Percentiles rank a stretch among this genome's conserved stretches.
phyloP scores from a whole-genome alignment of 2,113 vertebrate genomes.

The Hirundichthys speculiger region DNA sequence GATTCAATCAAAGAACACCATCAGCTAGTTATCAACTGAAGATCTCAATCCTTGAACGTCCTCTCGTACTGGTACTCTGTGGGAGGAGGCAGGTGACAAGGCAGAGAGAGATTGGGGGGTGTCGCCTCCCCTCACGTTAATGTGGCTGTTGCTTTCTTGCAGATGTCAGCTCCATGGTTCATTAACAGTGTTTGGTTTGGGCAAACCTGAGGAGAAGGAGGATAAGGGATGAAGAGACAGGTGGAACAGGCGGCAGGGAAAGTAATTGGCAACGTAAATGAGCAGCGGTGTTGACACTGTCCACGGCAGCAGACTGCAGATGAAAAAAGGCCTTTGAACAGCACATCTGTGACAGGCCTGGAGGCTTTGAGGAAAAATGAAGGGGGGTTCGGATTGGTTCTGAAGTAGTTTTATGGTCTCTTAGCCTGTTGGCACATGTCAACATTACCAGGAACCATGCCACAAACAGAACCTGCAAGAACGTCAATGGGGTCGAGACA shows the following conservation, averaged over 20 bases:
- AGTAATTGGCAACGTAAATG: constrained; percentile 57
- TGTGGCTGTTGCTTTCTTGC: constrained; percentile 70
- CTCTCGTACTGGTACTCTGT: neutral
- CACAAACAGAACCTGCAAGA: no score
- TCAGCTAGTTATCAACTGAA: constrained; percentile 5
- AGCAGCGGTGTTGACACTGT: constrained; percentile 38
- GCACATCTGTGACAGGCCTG: constrained; percentile 13
- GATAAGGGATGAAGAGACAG: constrained; percentile 89
- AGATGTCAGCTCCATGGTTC: constrained; percentile 73
- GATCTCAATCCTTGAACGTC: no score
- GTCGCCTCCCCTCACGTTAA: constrained; percentile 54
- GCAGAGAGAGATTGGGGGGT: constrained; percentile 58
- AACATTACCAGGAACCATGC: no score
- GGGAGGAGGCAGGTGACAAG: constrained; percentile 62
- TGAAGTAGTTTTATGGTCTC: no score
- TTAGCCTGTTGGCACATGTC: no score
- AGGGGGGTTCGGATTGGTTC: no score
- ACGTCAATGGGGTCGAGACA: no score
- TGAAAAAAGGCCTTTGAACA: constrained; percentile 49
- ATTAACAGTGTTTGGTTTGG: constrained; percentile 72
- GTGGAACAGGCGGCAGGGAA: constrained; percentile 63
- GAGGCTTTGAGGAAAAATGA: constrained; percentile 40
- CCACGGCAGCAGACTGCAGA: constrained; percentile 38
- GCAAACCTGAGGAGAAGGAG: constrained; percentile 68
- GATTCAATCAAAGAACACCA: neutral